A percentile compares a stretch with the other conserved stretches of the same genome.
phyloP scores from a whole-genome alignment of 1,140 invertebrate species.

The Drosophila triauraria region DNA sequence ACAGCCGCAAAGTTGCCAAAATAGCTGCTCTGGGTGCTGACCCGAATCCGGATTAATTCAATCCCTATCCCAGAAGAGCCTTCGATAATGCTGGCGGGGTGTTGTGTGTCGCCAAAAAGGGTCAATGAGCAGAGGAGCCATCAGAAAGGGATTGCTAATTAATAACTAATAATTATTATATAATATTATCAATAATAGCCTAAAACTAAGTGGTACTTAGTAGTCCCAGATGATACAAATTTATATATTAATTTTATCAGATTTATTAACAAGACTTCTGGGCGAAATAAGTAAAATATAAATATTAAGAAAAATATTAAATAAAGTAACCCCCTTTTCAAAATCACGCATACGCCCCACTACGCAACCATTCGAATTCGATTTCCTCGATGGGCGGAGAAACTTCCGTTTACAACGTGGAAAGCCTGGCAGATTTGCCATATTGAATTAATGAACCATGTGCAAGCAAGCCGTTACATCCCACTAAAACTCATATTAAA shows the following conservation, averaged over 20 bases:
- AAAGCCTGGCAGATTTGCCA: conserved; percentile 5
- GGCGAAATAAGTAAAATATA: not conserved
- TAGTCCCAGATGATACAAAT: too few relatives aligned
- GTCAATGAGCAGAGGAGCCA: not conserved
- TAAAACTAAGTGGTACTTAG: too few relatives aligned
- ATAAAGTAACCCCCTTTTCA: not conserved
- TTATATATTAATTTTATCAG: too few relatives aligned
- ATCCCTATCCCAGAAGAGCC: conserved; percentile 35
- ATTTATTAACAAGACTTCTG: too few relatives aligned
- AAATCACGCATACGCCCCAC: not conserved
- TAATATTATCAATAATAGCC: too few relatives aligned
- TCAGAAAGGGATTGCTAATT: not conserved
- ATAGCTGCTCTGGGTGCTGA: conserved; percentile 60
- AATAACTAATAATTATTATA: not conserved
- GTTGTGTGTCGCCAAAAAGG: conserved; percentile 22
- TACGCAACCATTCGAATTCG: not conserved
- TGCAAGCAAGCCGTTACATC: conserved; percentile 22
- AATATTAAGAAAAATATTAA: not conserved
- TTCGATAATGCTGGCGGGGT: conserved; percentile 42
- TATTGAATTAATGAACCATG: conserved; percentile 20
- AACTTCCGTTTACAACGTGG: not conserved
- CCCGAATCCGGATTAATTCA: conserved; percentile 64
- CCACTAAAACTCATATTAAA: conserved; percentile 11
- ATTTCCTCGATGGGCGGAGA: not conserved
- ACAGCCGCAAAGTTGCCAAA: conserved; percentile 61